These are phyloP conservation scores for Mormyrus proboscirostris DNA, from an alignment of 2,797 vertebrate genomes.

Conservation along the genomic window DNA sequence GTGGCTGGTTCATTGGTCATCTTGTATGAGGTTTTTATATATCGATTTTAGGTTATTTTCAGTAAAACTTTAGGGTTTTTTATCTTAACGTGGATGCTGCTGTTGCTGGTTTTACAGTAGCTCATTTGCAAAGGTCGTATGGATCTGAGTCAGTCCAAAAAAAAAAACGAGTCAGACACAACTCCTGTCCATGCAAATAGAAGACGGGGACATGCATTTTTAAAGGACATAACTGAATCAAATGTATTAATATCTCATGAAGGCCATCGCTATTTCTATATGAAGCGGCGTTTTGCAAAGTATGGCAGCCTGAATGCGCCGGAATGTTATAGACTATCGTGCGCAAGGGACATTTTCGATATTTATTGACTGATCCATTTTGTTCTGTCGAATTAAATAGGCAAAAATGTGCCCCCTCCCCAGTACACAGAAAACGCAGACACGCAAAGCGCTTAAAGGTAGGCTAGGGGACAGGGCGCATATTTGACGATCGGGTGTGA, in stretches of 20 bases:
- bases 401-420: background rate
- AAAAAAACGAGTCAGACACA: background rate
- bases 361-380: slow-evolving; percentile 18
- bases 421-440: background rate
- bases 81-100: background rate
- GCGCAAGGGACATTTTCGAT: background rate
- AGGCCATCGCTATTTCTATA: slow-evolving; percentile 16
- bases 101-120: slow-evolving; percentile 21
- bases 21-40: background rate
- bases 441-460: background rate
- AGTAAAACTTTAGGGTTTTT: background rate
- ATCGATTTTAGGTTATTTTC: background rate
- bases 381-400: background rate
- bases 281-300: slow-evolving; percentile 18
- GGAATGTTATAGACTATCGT: slow-evolving; percentile 54
- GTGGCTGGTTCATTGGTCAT: background rate
- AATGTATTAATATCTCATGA: background rate
- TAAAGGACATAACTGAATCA: slow-evolving; percentile 1
- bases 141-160: background rate
- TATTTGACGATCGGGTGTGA: slow-evolving; percentile 36
- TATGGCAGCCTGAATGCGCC: slow-evolving; percentile 46
- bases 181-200: slow-evolving; percentile 12
- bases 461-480: slow-evolving; percentile 32
- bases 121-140: slow-evolving; percentile 30
- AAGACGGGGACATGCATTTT: background rate